Base-by-base conservation (phyloP, 2,113 vertebrate genomes). In the Heloderma charlesbogerti region DNA sequence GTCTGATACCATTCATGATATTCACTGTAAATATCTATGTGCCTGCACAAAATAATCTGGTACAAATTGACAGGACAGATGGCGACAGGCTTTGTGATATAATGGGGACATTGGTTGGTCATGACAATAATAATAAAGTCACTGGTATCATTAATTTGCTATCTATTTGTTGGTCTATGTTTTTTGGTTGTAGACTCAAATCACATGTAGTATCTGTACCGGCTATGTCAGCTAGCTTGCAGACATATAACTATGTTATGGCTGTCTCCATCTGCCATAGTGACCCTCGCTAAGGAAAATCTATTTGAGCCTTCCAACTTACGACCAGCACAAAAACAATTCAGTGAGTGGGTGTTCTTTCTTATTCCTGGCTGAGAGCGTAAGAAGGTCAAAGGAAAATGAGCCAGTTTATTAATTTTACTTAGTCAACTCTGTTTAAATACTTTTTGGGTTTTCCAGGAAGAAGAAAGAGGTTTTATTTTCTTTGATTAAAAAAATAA, bases 151-250 rank as follows among this genome's bases (percentile, higher is more conserved):
- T 43, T 57, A 40, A 72, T 57, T 40, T 8, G 10, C 92, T 82
- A 1, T 40, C 40, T 66, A 3, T 90, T 90, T 0, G 51, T 88
- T 66, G 12, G 72, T 31, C 22, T 67, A 79, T 60, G 40, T 88
- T 87, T 9, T 83, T 34, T 87, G 29, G 89, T 75, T 67, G 12
- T 45, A 48, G 94, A 75, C 63, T 84, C 34, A 81, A 90, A 54
- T 4, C 7, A 13, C 63, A 60, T 15, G 90, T 40, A n/a, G 84
- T 2, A 81, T 40, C 40, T 6, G 67, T 51, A 72, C 54, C n/a
- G 87, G 37, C 90, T n/a, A 89, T 3, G 92, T 51, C 63, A 67
- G 0, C 1, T 84, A 7, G 88, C 74, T 20, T 6, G 29, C 8
- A 72, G 69, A 57, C n/a, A 51, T 29, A 4, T 34, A 69, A 85